phyloP scores from a whole-genome alignment of 1,140 invertebrate species.

The Rhizoglyphus robini region DNA sequence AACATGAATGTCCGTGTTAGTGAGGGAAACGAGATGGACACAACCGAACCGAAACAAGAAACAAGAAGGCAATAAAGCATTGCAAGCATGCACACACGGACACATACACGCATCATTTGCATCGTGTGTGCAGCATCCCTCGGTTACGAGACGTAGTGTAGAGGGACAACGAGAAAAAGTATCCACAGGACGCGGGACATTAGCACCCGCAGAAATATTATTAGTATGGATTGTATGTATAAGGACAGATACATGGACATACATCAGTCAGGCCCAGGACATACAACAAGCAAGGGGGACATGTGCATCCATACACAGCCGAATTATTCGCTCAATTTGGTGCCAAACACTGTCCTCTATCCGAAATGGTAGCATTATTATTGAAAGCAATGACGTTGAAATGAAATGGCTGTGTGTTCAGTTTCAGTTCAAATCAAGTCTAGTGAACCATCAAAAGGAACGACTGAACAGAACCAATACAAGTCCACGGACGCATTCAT shows the following conservation, averaged over 20 bases:
- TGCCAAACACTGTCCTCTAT: not conserved
- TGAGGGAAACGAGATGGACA: not conserved
- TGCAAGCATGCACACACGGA: not conserved
- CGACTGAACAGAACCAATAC: too few species aligned
- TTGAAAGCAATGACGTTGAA: too few species aligned
- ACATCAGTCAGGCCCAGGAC: too few species aligned
- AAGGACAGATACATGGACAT: too few species aligned
- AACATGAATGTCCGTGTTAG: not conserved
- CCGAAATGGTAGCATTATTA: too few species aligned
- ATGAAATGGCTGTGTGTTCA: too few species aligned
- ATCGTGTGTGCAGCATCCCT: not conserved
- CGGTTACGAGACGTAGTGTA: not conserved
- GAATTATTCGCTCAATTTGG: slow-evolving; percentile 13
- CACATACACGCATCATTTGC: not conserved
- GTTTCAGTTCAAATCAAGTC: too few species aligned
- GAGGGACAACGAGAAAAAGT: too few species aligned
- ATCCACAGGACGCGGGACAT: too few species aligned
- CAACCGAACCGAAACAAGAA: not conserved
- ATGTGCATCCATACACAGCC: not conserved
- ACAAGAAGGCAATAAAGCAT: too few species aligned
- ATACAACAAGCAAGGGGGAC: too few species aligned
- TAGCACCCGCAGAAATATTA: slow-evolving; percentile 3
- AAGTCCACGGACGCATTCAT: not conserved
- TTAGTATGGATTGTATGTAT: not conserved
- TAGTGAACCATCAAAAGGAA: too few species aligned